Base-by-base conservation (phyloP, 2,113 vertebrate species). In the Falcunculus frontatus region DNA sequence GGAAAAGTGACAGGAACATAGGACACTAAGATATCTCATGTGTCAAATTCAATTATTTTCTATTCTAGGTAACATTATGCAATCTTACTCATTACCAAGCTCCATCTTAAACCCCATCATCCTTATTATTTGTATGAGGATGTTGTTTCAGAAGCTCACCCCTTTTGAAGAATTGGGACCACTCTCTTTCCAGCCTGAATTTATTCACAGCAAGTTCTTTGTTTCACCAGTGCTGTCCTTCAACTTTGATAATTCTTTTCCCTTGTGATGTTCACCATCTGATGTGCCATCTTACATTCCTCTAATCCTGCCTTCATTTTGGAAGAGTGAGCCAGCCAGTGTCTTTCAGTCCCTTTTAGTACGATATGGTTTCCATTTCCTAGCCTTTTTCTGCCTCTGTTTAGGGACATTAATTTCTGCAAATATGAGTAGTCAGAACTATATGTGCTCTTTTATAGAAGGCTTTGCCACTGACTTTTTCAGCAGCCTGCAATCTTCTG, bases 1-100 rank as follows among this genome's bases (percentile, higher is more conserved):
- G 92, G 83, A 75, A 84, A 82, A 95, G 62, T 82, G 60, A 91
- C 77, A 81, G 44, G 76, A 95, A 81, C 87, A 53, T 27, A 55
- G 75, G 67, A 73, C 49, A 78, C 67, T 65, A 93, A 84, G 56
- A 62, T 47, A 70, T 35, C 59, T 70, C 18, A 9, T 53, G n/a
- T 80, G 67, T 93, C 64, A 96, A 37, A 74, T 84, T 68, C 7
- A 47, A 4, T 91, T 70, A 6, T 84, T 70, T 85, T 65, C 72
- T 74, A 2, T 65, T 59, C 35, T 27, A 68, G 77, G 39, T 92
- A 47, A 84, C 26, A 29, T 93, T 77, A 89, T 55, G 20, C 67
- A 63, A 47, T 77, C 32, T 70, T n/a, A 47, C 10, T 77, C 37
- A 9, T 92, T 88, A 77, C 49, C 64, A 67, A 84, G 59, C 41